Evolutionary conservation across 2,113 vertebrate genomes (phyloP).

Genomic region (Ochotona princeps): DNA sequence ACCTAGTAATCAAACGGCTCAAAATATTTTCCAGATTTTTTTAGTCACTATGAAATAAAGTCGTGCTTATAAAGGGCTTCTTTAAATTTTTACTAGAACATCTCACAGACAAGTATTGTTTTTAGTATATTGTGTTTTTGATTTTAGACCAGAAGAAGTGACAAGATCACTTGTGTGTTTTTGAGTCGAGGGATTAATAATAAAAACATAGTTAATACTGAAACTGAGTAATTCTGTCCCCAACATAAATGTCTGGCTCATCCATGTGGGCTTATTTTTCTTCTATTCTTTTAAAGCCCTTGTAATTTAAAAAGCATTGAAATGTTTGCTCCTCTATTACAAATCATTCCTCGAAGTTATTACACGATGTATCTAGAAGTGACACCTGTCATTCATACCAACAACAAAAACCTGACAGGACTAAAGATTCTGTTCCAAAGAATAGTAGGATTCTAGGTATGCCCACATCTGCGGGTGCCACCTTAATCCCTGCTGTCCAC

Average conservation of each 20-base stretch:
- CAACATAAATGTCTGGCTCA: slow-evolving; percentile 20
- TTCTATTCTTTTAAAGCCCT: slow-evolving; percentile 9
- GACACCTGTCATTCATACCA: neutral
- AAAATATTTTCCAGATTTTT: neutral
- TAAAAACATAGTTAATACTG: neutral
- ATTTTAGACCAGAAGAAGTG: slow-evolving; percentile 58
- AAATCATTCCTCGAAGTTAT: neutral
- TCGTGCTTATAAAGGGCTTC: neutral
- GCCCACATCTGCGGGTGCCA: neutral
- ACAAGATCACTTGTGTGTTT: neutral
- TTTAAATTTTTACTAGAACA: slow-evolving; percentile 29
- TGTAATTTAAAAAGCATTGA: slow-evolving; percentile 10
- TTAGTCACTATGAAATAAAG: neutral
- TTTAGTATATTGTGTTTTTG: slow-evolving; percentile 20
- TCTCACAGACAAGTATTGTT: neutral
- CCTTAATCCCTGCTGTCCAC: neutral
- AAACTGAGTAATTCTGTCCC: neutral
- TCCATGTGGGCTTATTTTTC: neutral
- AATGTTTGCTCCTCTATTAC: neutral
- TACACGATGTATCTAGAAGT: neutral
- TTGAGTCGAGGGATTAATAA: slow-evolving; percentile 28
- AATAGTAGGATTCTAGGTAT: too few relatives aligned
- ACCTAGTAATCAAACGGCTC: neutral
- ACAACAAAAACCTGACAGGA: neutral
- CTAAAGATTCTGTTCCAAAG: neutral